Conservation (phyloP, 2,113 vertebrate genomes). For the Pelecanus crispus region DNA sequence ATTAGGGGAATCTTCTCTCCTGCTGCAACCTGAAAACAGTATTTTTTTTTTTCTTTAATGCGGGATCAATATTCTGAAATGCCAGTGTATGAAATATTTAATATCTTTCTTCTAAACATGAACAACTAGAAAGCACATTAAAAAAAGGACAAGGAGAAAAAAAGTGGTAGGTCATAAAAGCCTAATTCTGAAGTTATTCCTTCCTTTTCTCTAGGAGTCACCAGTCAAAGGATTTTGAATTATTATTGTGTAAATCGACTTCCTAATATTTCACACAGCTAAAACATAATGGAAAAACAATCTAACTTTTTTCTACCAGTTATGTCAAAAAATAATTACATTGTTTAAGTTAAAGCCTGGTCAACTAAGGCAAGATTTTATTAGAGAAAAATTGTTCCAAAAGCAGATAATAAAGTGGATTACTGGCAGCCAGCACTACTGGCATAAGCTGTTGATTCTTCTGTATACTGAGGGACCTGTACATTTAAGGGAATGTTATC, state of each 20-base stretch:
- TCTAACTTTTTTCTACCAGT: background rate
- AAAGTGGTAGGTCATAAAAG: background rate
- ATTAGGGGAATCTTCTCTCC: slow-evolving; percentile 90
- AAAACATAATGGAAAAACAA: background rate
- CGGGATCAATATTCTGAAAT: background rate
- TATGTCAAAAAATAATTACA: background rate
- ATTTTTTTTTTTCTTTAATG: background rate
- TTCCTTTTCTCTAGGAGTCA: background rate
- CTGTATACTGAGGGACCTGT: background rate
- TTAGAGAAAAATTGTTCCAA: background rate
- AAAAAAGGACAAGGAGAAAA: background rate
- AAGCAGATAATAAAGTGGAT: background rate
- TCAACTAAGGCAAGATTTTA: background rate
- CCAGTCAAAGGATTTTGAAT: background rate
- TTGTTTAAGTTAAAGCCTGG: background rate
- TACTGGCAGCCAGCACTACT: background rate
- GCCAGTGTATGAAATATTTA: background rate
- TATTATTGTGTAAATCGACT: background rate
- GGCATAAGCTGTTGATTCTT: background rate
- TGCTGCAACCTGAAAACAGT: slow-evolving; percentile 83
- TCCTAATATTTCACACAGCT: background rate
- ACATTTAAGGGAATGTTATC: background rate
- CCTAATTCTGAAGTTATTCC: background rate
- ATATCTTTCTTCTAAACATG: background rate
- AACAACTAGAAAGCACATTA: background rate